These are phyloP conservation scores for Rhagophthalmus giganteus DNA, from an alignment of 2,888 invertebrate genomes.

Conservation along the genomic window DNA sequence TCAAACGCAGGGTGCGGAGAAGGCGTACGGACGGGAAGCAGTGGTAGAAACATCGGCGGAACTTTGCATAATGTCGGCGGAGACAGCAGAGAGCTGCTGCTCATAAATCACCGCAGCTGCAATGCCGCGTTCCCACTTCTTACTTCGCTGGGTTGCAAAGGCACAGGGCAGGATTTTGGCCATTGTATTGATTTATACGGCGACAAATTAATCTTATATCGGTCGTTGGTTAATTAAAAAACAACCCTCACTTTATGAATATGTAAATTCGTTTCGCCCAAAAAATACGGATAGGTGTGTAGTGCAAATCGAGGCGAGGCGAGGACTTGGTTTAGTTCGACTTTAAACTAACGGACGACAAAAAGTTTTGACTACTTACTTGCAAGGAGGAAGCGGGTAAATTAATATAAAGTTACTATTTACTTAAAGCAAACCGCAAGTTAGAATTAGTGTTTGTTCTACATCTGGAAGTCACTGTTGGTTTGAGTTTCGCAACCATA, in stretches of 20 bases:
- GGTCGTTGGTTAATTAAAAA: too few species aligned
- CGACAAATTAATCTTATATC: neutral
- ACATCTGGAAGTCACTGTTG: neutral
- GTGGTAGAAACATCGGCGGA: slow-evolving; percentile 51
- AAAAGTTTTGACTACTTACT: neutral
- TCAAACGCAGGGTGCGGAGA: slow-evolving; percentile 40
- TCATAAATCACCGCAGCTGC: slow-evolving; percentile 53
- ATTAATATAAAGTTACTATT: neutral
- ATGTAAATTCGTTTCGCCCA: too few species aligned
- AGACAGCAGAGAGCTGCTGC: slow-evolving; percentile 54
- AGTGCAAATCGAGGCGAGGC: too few species aligned
- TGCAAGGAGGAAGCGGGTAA: neutral
- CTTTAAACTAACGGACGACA: neutral
- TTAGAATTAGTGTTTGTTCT: neutral
- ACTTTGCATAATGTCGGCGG: slow-evolving; percentile 57
- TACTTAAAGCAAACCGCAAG: neutral
- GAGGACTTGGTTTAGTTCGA: too few species aligned
- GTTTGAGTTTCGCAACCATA: too few species aligned
- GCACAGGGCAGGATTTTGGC: slow-evolving; percentile 27
- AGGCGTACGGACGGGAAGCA: slow-evolving; percentile 39
- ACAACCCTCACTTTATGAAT: too few species aligned
- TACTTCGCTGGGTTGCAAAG: slow-evolving; percentile 23
- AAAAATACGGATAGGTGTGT: too few species aligned
- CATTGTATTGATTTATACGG: slow-evolving; percentile 23
- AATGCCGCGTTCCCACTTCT: slow-evolving; percentile 33